Percentiles rank a stretch among this genome's conserved stretches.
Evolutionary conservation across 1,140 invertebrate species (phyloP).

Genomic region (Drosophila lini): DNA sequence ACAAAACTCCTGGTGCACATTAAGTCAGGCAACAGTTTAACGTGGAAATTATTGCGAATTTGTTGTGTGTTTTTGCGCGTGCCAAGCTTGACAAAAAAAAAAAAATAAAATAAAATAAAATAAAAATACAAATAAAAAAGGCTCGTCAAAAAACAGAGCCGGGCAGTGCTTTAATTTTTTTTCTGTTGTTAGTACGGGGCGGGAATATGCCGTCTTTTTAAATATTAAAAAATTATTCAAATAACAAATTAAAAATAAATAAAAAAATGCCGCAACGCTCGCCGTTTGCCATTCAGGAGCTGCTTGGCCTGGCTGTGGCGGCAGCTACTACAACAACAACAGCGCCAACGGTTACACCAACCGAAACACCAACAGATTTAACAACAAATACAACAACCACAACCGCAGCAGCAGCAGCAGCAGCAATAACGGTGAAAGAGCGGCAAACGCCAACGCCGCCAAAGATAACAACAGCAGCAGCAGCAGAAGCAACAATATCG

Average conservation of each 20-base stretch:
- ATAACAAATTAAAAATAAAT: constrained; percentile 10
- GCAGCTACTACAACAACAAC: constrained; percentile 34
- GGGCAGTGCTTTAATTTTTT: constrained; percentile 3
- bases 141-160: background rate
- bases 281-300: constrained; percentile 96
- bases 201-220: constrained; percentile 1
- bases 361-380: constrained; percentile 57
- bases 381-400: constrained; percentile 41
- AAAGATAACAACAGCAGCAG: constrained; percentile 26
- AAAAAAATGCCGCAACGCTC: constrained; percentile 90
- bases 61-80: constrained; percentile 82
- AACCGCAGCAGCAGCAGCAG: constrained; percentile 8
- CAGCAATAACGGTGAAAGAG: constrained; percentile 26
- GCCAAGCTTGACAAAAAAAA: constrained; percentile 23
- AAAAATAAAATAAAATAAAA: background rate
- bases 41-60: constrained; percentile 84
- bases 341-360: constrained; percentile 23
- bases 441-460: constrained; percentile 50
- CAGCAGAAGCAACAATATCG: constrained; percentile 17
- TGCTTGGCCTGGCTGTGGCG: constrained; percentile 88
- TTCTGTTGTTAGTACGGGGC: constrained; percentile 1
- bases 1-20: constrained; percentile 82
- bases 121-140: background rate
- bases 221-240: background rate
- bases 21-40: constrained; percentile 83